A percentile compares a stretch with the other conserved stretches of the same genome.
Conservation (phyloP, 2,113 vertebrate species). For the Perca fluviatilis region DNA sequence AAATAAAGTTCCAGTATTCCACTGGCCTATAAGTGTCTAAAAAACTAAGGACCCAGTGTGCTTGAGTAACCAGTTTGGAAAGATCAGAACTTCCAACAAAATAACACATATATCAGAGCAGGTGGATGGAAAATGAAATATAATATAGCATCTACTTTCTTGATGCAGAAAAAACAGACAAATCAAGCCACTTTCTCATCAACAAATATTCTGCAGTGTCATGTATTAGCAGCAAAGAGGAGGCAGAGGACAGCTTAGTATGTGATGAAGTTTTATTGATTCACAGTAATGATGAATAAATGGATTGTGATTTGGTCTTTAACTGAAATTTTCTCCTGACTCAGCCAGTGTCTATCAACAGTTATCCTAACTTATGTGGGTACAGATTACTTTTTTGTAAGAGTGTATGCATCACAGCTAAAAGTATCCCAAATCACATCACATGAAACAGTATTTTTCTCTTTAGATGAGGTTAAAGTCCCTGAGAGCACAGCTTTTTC, state of each 20-base stretch:
- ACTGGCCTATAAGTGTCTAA: neutral
- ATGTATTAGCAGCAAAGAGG: conserved; percentile 42
- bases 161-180: neutral
- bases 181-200: conserved; percentile 11
- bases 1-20: conserved; percentile 36
- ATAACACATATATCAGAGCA: conserved; percentile 17
- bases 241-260: conserved; percentile 61
- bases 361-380: conserved; percentile 43
- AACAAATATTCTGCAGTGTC: conserved; percentile 35
- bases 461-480: conserved; percentile 73
- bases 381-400: conserved; percentile 39
- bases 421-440: conserved; percentile 62
- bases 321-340: conserved; percentile 55
- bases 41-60: conserved; percentile 1
- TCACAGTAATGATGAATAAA: conserved; percentile 86
- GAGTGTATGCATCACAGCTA: conserved; percentile 62
- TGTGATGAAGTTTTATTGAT: conserved; percentile 83
- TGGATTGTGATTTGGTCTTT: conserved; percentile 63
- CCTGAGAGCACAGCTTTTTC: conserved; percentile 78
- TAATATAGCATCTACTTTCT: neutral
- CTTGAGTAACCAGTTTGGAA: neutral
- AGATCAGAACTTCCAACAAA: conserved; percentile 10
- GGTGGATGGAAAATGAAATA: conserved; percentile 28
- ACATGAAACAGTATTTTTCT: conserved; percentile 51
- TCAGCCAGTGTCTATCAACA: conserved; percentile 71